These are phyloP conservation scores for Sylvilagus floridanus DNA, from an alignment of 2,797 vertebrate species.

Conservation along the genomic window DNA sequence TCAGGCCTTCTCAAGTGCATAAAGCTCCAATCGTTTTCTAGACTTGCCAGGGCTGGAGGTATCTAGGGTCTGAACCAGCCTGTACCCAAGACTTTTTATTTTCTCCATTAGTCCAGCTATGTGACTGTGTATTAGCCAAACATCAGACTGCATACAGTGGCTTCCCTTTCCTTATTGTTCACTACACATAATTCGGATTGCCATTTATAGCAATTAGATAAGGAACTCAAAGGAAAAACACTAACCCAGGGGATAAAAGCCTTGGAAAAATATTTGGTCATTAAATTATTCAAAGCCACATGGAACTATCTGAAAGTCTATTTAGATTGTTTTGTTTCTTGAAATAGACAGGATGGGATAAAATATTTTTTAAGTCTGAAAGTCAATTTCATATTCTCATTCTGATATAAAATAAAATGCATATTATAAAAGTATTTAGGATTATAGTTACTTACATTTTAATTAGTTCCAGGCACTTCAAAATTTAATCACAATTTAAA, in stretches of 20 bases:
- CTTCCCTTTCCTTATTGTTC: constrained; percentile 48
- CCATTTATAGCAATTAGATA: constrained; percentile 53
- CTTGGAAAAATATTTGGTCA: constrained; percentile 64
- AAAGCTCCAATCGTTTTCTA: not conserved
- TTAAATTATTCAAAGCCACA: constrained; percentile 62
- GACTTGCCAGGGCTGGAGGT: not conserved
- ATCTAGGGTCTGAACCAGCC: not conserved
- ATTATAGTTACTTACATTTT: constrained; percentile 64
- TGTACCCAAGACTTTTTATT: not conserved
- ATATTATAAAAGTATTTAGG: constrained; percentile 51
- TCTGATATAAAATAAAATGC: constrained; percentile 45
- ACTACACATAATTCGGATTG: constrained; percentile 6
- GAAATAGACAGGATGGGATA: constrained; percentile 42
- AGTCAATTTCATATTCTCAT: constrained; percentile 40
- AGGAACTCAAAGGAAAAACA: constrained; percentile 35
- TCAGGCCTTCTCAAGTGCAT: not conserved
- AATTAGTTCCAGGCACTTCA: constrained; percentile 69
- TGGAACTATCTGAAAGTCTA: not conserved
- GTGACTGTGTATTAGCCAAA: not conserved
- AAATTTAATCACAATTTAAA: constrained; percentile 67
- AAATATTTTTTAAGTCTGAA: constrained; percentile 40
- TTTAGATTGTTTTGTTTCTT: constrained; percentile 57
- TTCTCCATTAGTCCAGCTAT: not conserved
- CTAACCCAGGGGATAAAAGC: not conserved
- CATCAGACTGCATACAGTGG: not conserved